Base-by-base conservation (phyloP, 2,113 vertebrate genomes). In the Argyrosomus japonicus region DNA sequence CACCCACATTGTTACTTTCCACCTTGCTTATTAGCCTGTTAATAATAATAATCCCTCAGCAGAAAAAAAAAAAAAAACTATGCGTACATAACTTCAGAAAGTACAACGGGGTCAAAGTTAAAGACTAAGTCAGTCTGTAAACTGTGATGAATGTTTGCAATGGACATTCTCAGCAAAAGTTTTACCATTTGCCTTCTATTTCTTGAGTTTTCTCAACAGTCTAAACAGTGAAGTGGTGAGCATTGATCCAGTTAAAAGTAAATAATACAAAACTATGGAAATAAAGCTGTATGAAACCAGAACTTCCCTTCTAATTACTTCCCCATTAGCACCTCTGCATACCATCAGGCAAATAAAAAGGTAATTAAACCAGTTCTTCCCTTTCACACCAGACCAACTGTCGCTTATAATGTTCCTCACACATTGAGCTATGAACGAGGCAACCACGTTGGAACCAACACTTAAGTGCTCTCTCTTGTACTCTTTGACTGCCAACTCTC, bases 401-500 rank as follows among this genome's bases (percentile, higher is more conserved):
- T 83, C 27, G 2, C 50, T 71, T 40, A 7, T 43, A 23, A 32
- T 68, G 13, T 60, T 40, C 15, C 23, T 81, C 61, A 50, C 21
- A 27, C 25, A 18, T 1, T 15, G 9, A 68, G 17, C 23, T 11
- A 1, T 1, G 53, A 43, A 13, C 32, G 65, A n/a, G 21, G 50
- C 48, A 45, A 21, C 29, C 1, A 3, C 17, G 10, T 8, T 40
- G 36, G 23, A 78, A 43, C 65, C 17, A 57, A 60, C 62, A 68
- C 77, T 75, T 71, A 32, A 70, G 40, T 2, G 5, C 2, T 8
- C 2, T 13, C 62, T 65, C 61, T 71, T 5, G 4, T 64, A 21
- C 43, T 75, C 32, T 60, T 65, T 45, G n/a, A 68, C 78, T 14
- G 48, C 58, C 36, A 17, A 7, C 27, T 6, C 58, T 75, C 83